Evolutionary conservation across 2,113 vertebrate genomes (phyloP), one percentile per base, ranked within the genome.

Genomic region (Pygoscelis antarcticus): DNA sequence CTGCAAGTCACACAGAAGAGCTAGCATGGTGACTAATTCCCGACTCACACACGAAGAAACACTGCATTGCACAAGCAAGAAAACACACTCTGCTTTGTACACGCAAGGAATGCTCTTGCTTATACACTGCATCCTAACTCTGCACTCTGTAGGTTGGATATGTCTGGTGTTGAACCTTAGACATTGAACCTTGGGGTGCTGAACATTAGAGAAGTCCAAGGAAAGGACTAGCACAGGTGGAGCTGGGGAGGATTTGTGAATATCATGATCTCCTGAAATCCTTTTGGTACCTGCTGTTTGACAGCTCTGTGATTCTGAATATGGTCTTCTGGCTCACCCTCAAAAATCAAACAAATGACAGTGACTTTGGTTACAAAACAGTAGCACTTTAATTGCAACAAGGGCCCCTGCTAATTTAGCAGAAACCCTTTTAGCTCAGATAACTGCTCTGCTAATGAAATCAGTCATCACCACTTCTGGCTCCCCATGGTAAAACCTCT

Each of bases 371-470:
- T 89, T 80, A 78, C 88, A 81, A 83, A 94, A 52, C 64, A 90
- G 83, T 20, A 81, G 69, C 76, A 40, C 76, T 92, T 91, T 83
- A 81, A 95, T 90, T 93, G 86, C 92, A 61, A 57, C 71, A 55
- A 80, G 54, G 88, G 46, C 54, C 47, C 57, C 86, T 91, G 86
- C 51, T 93, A 78, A 92, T 95, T 96, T 49, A 95, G 80, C 72
- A 84, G 92, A 87, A 97, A 80, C 60, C 32, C 72, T 93, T 86
- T 83, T 60, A 89, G 94, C 92, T 96, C 75, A 90, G 79, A 30
- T 78, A 93, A 89, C 90, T 94, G 95, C 80, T 89, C 90, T 75
- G 76, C 76, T 93, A 89, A 93, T 95, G 89, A 95, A 93, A 93
- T 70, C 86, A 95, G 89, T 65, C 89, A 84, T 79, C 58, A 29